Evolutionary conservation across 2,888 invertebrate genomes (phyloP), one percentile per base, ranked within the genome.

Genomic region (Harpalus rubripes): DNA sequence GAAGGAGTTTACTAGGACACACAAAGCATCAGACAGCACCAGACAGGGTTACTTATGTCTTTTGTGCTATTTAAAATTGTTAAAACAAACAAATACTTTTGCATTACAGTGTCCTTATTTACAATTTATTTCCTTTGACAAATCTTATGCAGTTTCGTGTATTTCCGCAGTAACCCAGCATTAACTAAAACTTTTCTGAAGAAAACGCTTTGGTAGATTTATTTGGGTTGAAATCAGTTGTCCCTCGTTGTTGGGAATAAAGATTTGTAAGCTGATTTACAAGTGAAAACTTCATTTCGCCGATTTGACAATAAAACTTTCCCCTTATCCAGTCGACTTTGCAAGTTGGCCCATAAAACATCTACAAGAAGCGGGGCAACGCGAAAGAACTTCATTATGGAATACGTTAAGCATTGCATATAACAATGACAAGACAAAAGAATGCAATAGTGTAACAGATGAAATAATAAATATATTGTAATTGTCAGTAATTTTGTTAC

Each of bases 221-320:
- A 52, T 52, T 52, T 12, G 44, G 10, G 8, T 52, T 52, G 44
- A 52, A 52, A 52, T 52, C 44, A 52, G 44, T 52, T 52, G 44
- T 52, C 32, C 32, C 32, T 32, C 4, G 32, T 32, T 32, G 32
- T 32, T 52, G 44, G 10, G 32, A 32, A 32, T 52, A 74, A 74
- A 74, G 74, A 74, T 74, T 74, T 56, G 18, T 22, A 18, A 74
- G 52, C 74, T 74, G 74, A 74, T 74, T 74, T 74, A 74, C 74
- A 74, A 74, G 18, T 74, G 58, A 78, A 76, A 78, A 78, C 58
- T 78, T 78, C 78, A 78, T 78, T 81, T 81, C 22, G 44, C 52
- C 86, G 86, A 85, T 86, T 85, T 85, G 86, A 86, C 78, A 85
- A 82, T 85, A 85, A 85, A 85, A 85, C 63, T 85, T 85, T 82